Percentiles rank a stretch among this genome's conserved stretches.
These are phyloP conservation scores for Ptychobarbus kaznakovi DNA, from an alignment of 2,797 vertebrate genomes.

Conservation along the genomic window DNA sequence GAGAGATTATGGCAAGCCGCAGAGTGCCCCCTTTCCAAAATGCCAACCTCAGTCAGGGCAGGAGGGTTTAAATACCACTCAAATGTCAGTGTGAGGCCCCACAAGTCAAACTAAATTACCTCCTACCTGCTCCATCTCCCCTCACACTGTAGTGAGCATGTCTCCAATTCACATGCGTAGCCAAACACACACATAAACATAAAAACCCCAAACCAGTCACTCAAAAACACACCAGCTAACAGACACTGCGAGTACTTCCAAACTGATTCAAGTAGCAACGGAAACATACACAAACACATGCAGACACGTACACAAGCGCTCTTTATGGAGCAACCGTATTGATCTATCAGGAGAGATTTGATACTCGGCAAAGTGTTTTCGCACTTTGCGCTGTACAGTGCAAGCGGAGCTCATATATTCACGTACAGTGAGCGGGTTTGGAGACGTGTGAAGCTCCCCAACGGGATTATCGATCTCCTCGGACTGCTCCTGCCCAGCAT, in stretches of 20 bases:
- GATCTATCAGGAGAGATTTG: constrained; percentile 59
- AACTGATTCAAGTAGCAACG: constrained; percentile 14
- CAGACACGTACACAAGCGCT: constrained; percentile 28
- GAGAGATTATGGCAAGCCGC: constrained; percentile 73
- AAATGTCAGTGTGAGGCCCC: constrained; percentile 81
- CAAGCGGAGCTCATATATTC: constrained; percentile 53
- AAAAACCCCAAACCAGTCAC: not conserved
- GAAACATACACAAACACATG: constrained; percentile 47
- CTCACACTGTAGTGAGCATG: constrained; percentile 29
- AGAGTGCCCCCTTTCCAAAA: constrained; percentile 80
- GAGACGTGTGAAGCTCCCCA: constrained; percentile 49
- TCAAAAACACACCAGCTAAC: not conserved
- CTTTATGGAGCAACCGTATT: constrained; percentile 46
- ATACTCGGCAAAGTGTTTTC: constrained; percentile 62
- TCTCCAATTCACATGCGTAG: not conserved
- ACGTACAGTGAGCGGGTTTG: constrained; percentile 42
- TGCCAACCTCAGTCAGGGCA: constrained; percentile 76
- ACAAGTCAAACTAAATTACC: constrained; percentile 80
- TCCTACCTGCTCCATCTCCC: constrained; percentile 71
- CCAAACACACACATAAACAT: constrained; percentile 21
- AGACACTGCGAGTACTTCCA: constrained; percentile 16
- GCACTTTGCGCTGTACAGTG: constrained; percentile 42
- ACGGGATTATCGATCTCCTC: constrained; percentile 52
- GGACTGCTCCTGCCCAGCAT: constrained; percentile 32
- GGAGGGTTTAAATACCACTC: constrained; percentile 78